Conservation (phyloP, 2,797 vertebrate genomes). For the Galaxias olidus region DNA sequence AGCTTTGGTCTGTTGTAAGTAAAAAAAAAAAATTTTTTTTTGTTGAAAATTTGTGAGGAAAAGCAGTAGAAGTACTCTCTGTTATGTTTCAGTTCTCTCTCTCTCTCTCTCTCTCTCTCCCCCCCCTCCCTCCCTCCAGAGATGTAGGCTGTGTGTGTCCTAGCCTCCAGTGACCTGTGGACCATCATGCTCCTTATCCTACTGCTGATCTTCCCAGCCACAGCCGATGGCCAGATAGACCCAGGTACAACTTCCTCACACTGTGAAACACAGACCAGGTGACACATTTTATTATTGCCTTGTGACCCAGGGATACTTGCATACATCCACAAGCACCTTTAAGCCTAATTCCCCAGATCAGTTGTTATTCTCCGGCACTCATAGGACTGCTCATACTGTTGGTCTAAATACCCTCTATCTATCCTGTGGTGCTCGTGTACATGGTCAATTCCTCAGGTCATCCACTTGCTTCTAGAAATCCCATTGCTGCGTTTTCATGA, state of each 20-base stretch:
- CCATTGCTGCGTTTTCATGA: no score
- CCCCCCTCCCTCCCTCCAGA: constrained; percentile 50
- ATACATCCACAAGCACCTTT: neutral
- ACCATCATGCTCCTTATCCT: constrained; percentile 88
- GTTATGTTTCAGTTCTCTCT: constrained; percentile 6
- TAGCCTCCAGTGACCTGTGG: constrained; percentile 61
- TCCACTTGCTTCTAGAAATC: no score
- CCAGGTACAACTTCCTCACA: constrained; percentile 70
- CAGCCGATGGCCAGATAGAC: constrained; percentile 80
- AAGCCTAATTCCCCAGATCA: no score
- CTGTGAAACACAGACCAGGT: neutral
- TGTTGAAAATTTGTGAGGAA: no score
- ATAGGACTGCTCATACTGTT: neutral
- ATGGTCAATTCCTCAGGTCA: no score
- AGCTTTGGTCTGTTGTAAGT: no score
- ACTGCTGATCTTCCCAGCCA: constrained; percentile 80
- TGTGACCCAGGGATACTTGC: neutral
- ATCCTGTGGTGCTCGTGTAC: no score
- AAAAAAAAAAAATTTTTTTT: no score
- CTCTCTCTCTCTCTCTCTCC: constrained; percentile 8
- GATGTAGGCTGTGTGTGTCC: constrained; percentile 74
- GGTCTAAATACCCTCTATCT: no score
- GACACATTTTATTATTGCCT: no score
- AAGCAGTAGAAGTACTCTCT: neutral
- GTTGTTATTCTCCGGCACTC: neutral